phyloP scores from a whole-genome alignment of 1,140 invertebrate genomes.

The Drosophila tristis region DNA sequence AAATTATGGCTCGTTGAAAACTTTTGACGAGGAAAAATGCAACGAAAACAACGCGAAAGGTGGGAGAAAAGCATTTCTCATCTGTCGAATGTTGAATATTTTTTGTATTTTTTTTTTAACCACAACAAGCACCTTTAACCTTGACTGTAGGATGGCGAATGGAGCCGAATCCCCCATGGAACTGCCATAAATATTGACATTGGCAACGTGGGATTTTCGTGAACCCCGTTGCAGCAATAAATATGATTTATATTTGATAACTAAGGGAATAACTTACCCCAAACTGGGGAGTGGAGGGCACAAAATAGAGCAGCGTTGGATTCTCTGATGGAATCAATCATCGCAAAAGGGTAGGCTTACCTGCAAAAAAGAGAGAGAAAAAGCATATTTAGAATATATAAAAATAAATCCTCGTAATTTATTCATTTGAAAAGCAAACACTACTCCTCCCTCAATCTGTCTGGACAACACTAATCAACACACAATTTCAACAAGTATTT shows the following conservation, averaged over 20 bases:
- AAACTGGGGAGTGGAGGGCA: not conserved
- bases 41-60: not conserved
- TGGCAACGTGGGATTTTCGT: conserved; percentile 51
- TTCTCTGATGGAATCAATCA: conserved; percentile 31
- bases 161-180: conserved; percentile 41
- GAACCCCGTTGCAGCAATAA: conserved; percentile 25
- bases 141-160: conserved; percentile 27
- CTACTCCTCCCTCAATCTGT: conserved; percentile 18
- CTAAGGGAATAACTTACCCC: conserved; percentile 42
- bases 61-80: conserved; percentile 44
- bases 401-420: conserved; percentile 11
- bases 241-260: conserved; percentile 9
- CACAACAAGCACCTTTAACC: conserved; percentile 44
- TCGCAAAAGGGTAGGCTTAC: conserved; percentile 28
- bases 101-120: conserved; percentile 40
- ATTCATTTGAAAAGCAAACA: conserved; percentile 41
- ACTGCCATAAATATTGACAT: conserved; percentile 64
- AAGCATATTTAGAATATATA: no score
- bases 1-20: conserved; percentile 74
- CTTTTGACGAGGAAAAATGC: conserved; percentile 55
- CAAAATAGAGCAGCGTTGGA: no score
- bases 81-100: conserved; percentile 43
- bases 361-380: conserved; percentile 43
- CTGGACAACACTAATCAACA: conserved; percentile 48
- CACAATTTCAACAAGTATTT: conserved; percentile 35